Percentiles rank a stretch among this genome's conserved stretches.
Evolutionary conservation across 1,140 invertebrate genomes (phyloP).

Genomic region (Branchinecta lindahli): DNA sequence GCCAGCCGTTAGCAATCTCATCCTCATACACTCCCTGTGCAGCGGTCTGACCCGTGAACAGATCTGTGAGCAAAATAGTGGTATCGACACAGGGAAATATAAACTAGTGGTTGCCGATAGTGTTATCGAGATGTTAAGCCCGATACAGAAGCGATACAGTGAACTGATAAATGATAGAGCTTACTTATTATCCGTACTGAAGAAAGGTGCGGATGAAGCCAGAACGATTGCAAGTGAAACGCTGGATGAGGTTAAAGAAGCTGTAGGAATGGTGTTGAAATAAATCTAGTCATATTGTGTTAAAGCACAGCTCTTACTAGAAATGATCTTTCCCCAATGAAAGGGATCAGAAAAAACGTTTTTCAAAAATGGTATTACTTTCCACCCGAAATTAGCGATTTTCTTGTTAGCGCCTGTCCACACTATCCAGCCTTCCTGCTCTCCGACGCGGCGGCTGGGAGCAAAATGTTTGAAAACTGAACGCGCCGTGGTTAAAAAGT

Average conservation of each 20-base stretch:
- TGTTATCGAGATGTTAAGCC: constrained; percentile 50
- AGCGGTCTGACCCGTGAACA: constrained; percentile 48
- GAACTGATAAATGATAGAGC: constrained; percentile 41
- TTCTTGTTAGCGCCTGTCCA: too few species aligned
- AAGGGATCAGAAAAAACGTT: too few species aligned
- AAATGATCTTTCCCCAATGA: too few species aligned
- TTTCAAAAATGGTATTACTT: too few species aligned
- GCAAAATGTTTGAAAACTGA: too few species aligned
- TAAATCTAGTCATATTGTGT: background rate
- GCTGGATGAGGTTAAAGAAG: constrained; percentile 44
- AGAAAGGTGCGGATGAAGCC: constrained; percentile 51
- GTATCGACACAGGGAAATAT: constrained; percentile 60
- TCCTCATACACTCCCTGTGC: constrained; percentile 63
- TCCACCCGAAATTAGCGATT: too few species aligned
- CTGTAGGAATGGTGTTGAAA: constrained; percentile 28
- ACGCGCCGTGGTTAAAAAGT: too few species aligned
- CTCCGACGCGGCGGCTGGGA: too few species aligned
- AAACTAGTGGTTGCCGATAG: constrained; percentile 58
- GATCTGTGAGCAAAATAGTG: constrained; percentile 48
- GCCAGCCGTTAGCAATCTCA: constrained; percentile 75
- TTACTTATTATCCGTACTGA: constrained; percentile 49
- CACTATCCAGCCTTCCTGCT: too few species aligned
- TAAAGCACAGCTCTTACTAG: too few species aligned
- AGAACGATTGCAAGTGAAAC: constrained; percentile 46
- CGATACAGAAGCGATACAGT: constrained; percentile 48